Conservation (phyloP, 2,888 invertebrate species). For the Ecdyonurus torrentis region DNA sequence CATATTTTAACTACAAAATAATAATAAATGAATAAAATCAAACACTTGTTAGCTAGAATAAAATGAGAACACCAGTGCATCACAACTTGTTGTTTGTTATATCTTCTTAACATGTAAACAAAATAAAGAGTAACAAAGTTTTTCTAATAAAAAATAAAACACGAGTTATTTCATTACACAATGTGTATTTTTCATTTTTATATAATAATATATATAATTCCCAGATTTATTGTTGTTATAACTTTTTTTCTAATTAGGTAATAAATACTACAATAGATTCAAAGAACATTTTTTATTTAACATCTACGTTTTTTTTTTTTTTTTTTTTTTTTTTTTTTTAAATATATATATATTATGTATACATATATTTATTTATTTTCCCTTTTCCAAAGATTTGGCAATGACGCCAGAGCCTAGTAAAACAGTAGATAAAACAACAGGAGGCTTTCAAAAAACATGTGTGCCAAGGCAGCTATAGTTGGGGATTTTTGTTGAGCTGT, state of each 20-base stretch:
- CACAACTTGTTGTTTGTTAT: background rate
- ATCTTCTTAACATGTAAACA: background rate
- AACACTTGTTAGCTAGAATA: no score
- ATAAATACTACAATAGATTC: background rate
- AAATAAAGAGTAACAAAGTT: no score
- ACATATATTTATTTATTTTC: background rate
- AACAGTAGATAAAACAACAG: no score
- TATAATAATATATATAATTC: background rate
- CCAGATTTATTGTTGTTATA: background rate
- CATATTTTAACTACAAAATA: no score
- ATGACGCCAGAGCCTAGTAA: no score
- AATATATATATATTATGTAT: no score
- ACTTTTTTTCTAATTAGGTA: background rate
- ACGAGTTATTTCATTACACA: background rate
- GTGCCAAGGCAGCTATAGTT: background rate
- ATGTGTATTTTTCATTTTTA: background rate
- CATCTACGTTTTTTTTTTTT: no score
- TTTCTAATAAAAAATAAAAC: background rate
- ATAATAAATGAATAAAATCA: no score
- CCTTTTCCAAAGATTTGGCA: background rate
- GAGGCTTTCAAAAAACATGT: no score
- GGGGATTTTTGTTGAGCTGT: background rate
- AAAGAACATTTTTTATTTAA: no score
- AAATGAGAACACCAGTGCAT: background rate
- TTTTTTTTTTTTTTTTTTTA: no score